Base-by-base conservation (phyloP, 2,888 invertebrate genomes). In the Eristalis intricaria region DNA sequence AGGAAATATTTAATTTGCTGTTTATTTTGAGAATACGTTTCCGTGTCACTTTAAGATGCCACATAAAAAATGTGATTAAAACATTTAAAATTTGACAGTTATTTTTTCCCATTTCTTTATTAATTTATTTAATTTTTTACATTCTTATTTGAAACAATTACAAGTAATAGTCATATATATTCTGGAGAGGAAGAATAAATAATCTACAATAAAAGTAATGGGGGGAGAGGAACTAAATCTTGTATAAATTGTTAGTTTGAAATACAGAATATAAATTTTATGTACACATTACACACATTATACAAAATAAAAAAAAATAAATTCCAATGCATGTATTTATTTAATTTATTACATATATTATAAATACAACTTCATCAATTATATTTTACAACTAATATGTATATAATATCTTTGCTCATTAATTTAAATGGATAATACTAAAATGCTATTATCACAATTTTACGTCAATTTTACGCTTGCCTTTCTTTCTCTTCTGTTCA, bases 391-490 rank as follows among this genome's bases (percentile, higher is more conserved):
- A 77, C 76, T 85, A 85, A 77, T 60, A 50, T 50, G 19, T 50
- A 50, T 50, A 81, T 73, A 84, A 74, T 80, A 85, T 77, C 81
- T 77, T 77, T 35, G 81, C 78, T 83, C 74, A 83, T 40, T 85
- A 65, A 73, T 74, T 87, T 68, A 83, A 75, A 75, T 74, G 84
- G 88, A 84, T 84, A 84, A 88, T 84, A 88, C 84, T 88, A 88
- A 84, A 88, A 88, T 84, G 88, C 88, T 88, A 88, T 88, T 88
- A 88, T 88, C 88, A 88, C 88, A 88, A 88, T 88, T 81, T 88
- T 87, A 83, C 79, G 84, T 87, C 83, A 87, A 87, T 79, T 65
- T 70, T 66, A 60, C 60, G 78, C 23, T 56, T 74, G 69, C 29
- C 66, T 43, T 78, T 66, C 32, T 71, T 11, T 38, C 19, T 69